Conservation (phyloP, 2,113 vertebrate species). For the Melospiza georgiana region DNA sequence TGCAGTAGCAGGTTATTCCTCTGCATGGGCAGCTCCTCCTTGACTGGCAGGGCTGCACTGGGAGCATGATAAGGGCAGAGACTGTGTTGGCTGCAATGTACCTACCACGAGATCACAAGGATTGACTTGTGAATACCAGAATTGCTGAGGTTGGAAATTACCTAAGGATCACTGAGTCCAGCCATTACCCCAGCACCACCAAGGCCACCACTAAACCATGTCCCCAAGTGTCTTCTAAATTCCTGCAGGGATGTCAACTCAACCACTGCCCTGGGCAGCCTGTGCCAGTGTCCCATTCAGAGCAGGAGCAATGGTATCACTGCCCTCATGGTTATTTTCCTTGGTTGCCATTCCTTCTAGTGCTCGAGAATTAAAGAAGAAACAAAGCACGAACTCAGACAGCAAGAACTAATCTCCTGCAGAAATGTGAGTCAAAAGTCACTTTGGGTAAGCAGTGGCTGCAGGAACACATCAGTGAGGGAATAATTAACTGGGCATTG, state of each 20-base stretch:
- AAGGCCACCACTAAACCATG: not conserved
- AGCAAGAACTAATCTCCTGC: conserved; percentile 58
- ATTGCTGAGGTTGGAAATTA: not conserved
- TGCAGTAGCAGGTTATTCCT: not conserved
- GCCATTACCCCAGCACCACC: not conserved
- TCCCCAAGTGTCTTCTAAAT: not conserved
- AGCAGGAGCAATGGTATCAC: not conserved
- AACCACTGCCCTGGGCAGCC: not conserved
- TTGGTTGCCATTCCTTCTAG: conserved; percentile 24
- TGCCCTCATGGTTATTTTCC: not conserved
- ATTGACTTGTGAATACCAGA: not conserved
- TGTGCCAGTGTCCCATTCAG: not conserved
- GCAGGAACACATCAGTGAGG: not conserved
- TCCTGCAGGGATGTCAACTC: not conserved
- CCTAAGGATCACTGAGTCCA: not conserved
- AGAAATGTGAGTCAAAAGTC: conserved; percentile 54
- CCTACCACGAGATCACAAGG: not conserved
- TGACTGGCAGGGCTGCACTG: not conserved
- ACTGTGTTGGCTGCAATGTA: not conserved
- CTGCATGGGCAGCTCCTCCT: not conserved
- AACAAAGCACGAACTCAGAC: conserved; percentile 37
- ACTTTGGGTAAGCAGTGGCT: not conserved
- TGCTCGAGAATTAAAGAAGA: conserved; percentile 67
- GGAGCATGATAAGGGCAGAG: not conserved
- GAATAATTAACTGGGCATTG: not conserved